Evolutionary conservation across 2,888 invertebrate genomes (phyloP).

Genomic region (Trachelus iudaicus): DNA sequence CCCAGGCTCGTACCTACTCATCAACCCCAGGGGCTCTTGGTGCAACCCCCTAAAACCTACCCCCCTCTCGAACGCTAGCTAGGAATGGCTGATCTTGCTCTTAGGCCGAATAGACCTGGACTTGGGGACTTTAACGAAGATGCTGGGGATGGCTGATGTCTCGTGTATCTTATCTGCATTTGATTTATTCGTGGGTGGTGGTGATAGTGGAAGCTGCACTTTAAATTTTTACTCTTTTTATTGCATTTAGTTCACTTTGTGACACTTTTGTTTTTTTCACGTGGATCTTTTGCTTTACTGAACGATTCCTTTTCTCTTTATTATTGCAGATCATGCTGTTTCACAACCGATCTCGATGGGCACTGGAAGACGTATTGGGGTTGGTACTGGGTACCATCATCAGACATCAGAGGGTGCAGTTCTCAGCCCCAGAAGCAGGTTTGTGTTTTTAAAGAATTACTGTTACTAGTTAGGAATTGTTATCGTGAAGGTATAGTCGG

Average conservation of each 20-base stretch:
- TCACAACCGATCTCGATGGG: conserved; percentile 82
- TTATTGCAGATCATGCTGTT: conserved; percentile 73
- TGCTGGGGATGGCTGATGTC: no score
- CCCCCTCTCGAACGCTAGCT: not conserved
- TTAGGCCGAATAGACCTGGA: no score
- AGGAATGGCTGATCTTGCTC: not conserved
- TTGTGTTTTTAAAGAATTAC: conserved; percentile 13
- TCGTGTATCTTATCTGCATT: no score
- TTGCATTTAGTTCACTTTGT: no score
- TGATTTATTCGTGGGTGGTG: no score
- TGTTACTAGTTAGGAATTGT: no score
- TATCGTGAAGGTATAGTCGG: no score
- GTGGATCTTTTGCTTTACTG: not conserved
- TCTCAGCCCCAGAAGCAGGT: conserved; percentile 64
- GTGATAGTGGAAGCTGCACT: no score
- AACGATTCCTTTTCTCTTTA: conserved; percentile 23
- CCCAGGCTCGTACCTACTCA: conserved; percentile 59
- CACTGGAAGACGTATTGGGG: conserved; percentile 75
- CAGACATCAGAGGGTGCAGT: conserved; percentile 63
- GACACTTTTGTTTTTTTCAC: no score
- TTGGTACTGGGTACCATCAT: conserved; percentile 68
- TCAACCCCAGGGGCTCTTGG: conserved; percentile 30
- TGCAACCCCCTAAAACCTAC: not conserved
- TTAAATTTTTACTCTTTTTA: no score
- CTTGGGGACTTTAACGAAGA: no score